Evolutionary conservation across 2,888 invertebrate species (phyloP).

Genomic region (Adelognathus sp.): DNA sequence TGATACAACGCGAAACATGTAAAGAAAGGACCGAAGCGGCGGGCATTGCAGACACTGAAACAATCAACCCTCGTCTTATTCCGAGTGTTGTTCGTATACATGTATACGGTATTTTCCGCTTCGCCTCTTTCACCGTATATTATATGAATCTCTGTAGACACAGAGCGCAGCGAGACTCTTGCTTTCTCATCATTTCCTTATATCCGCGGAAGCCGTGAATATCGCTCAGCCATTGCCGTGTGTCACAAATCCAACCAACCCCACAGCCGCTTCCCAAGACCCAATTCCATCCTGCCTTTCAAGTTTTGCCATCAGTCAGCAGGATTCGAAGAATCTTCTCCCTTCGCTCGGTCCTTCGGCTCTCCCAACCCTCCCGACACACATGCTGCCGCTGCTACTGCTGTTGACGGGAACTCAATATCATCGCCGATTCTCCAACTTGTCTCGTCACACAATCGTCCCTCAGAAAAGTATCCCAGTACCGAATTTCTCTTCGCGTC

Average conservation of each 20-base stretch:
- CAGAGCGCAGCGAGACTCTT: conserved; percentile 40
- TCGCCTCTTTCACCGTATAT: conserved; percentile 63
- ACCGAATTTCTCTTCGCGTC: neutral
- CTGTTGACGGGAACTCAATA: conserved; percentile 66
- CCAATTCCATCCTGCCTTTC: conserved; percentile 69
- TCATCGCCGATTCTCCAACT: conserved; percentile 28
- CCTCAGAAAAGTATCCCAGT: conserved; percentile 38
- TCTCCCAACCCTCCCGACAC: conserved; percentile 29
- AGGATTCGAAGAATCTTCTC: conserved; percentile 60
- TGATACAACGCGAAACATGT: neutral
- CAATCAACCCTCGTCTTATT: conserved; percentile 14
- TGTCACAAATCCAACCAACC: conserved; percentile 52
- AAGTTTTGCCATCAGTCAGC: conserved; percentile 71
- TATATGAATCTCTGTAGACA: conserved; percentile 65
- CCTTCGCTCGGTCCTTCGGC: conserved; percentile 48
- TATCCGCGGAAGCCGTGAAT: conserved; percentile 40
- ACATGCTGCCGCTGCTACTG: conserved; percentile 56
- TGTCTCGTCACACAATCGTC: conserved; percentile 62
- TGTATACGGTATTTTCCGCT: conserved; percentile 52
- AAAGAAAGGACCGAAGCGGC: neutral
- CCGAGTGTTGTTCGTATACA: conserved; percentile 20
- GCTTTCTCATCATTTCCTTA: conserved; percentile 49
- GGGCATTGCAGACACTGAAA: conserved; percentile 28
- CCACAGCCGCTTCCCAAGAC: conserved; percentile 61
- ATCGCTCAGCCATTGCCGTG: conserved; percentile 46